Conservation (phyloP, 2,113 vertebrate species). For the Cygnus buccinator region DNA sequence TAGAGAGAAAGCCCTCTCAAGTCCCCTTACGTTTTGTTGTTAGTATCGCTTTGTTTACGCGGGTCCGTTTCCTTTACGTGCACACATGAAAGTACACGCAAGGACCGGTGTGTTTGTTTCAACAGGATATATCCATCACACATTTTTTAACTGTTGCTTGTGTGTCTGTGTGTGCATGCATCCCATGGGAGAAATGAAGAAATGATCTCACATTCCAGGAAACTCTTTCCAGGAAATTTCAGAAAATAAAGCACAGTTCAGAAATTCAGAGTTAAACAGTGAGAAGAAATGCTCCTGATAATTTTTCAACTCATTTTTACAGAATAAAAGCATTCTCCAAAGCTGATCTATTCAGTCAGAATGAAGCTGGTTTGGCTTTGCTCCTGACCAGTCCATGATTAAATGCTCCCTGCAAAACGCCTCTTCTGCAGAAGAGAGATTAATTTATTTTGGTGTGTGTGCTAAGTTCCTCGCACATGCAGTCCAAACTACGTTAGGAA, state of each 20-base stretch:
- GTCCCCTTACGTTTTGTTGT: background rate
- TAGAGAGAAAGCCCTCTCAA: background rate
- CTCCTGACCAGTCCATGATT: background rate
- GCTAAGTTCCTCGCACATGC: background rate
- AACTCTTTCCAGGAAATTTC: constrained; percentile 55
- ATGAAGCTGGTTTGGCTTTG: background rate
- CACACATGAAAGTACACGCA: constrained; percentile 29
- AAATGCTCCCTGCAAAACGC: background rate
- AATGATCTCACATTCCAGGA: constrained; percentile 33
- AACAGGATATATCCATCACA: background rate
- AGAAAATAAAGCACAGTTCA: background rate
- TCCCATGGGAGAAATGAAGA: constrained; percentile 39
- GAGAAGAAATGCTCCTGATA: background rate
- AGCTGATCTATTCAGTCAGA: background rate
- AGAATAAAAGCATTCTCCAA: background rate
- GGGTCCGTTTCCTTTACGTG: constrained; percentile 9
- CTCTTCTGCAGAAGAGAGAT: background rate
- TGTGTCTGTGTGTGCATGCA: background rate
- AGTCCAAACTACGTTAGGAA: background rate
- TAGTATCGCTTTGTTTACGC: background rate
- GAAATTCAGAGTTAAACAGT: background rate
- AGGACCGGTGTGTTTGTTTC: background rate
- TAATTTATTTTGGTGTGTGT: background rate
- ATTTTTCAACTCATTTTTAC: background rate
- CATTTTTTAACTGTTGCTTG: background rate